A percentile compares a stretch with the other conserved stretches of the same genome.
Evolutionary conservation across 2,113 vertebrate genomes (phyloP).

Genomic region (Vulpes lagopus): DNA sequence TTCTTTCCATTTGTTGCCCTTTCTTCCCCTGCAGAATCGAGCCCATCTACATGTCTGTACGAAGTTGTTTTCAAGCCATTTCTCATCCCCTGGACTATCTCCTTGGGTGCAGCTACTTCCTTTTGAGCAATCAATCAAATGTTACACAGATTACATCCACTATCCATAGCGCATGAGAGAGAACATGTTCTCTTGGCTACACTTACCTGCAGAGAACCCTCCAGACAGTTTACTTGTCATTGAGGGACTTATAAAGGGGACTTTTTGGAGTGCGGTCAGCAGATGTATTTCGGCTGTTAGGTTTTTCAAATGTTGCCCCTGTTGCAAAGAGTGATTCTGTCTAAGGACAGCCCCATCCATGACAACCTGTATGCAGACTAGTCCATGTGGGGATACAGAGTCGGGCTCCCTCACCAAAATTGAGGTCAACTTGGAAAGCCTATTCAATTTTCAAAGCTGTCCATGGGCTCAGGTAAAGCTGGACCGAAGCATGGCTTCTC

Average conservation of each 20-base stretch:
- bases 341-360: background rate
- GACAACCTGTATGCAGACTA: background rate
- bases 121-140: background rate
- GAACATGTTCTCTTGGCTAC: background rate
- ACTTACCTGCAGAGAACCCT: background rate
- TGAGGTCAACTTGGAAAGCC: background rate
- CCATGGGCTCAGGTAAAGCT: background rate
- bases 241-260: background rate
- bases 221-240: background rate
- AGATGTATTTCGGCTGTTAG: background rate
- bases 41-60: background rate
- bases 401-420: background rate
- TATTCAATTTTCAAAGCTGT: background rate
- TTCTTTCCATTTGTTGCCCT: background rate
- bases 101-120: background rate
- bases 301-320: background rate
- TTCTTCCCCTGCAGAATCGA: background rate
- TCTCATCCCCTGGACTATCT: background rate
- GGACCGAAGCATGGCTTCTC: fast-evolving
- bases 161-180: background rate
- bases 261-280: background rate
- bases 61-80: background rate
- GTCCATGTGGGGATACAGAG: background rate
- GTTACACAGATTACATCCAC: background rate
- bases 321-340: background rate